Base-by-base conservation (phyloP, 2,888 invertebrate genomes). In the Vesta saturnalis region DNA sequence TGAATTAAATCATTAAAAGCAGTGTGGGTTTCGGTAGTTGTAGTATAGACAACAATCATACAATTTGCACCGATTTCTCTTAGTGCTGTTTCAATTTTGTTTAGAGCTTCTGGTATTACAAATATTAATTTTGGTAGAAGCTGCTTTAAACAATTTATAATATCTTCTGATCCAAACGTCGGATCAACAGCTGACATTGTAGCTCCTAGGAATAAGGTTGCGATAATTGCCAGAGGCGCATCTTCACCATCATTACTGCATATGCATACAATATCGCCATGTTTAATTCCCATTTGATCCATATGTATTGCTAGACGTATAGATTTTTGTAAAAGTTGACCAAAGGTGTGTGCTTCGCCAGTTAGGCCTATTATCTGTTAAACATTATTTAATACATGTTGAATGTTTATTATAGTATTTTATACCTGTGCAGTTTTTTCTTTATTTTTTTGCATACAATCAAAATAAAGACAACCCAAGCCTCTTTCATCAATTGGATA, bases 221-320 rank as follows among this genome's bases (percentile, higher is more conserved):
- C 86, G 46, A 86, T 82, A 59, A 85, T 82, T 0, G 87, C 85
- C 15, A 86, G 80, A 1, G 78, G 77, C 6, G 84, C 75, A 61
- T 87, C 82, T 1, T 86, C 23, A 35, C 85, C 84, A 69, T 84
- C 86, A 0, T 83, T 82, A 1, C 84, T 85, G 80, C 86, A 86
- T 0, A 86, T 68, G 0, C 82, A 74, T 57, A 87, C 81, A 2
- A 86, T 83, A 70, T 87, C 87, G 0, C 84, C 84, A 0, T 71
- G 68, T 52, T 79, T 71, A 1, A 87, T 64, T 4, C 85, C 86
- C 8, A n/a, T 52, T 12, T 79, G 80, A 54, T 68, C 14, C 62
- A 62, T 14, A 6, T 39, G 35, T 1, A 56, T 22, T n/a, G 57
- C 57, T 0, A 46, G 10, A 16, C 46, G 12, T 12, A 21, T 22